Conservation (phyloP, 64 coral and sea anemone species). For the Pocillopora verrucosa region DNA sequence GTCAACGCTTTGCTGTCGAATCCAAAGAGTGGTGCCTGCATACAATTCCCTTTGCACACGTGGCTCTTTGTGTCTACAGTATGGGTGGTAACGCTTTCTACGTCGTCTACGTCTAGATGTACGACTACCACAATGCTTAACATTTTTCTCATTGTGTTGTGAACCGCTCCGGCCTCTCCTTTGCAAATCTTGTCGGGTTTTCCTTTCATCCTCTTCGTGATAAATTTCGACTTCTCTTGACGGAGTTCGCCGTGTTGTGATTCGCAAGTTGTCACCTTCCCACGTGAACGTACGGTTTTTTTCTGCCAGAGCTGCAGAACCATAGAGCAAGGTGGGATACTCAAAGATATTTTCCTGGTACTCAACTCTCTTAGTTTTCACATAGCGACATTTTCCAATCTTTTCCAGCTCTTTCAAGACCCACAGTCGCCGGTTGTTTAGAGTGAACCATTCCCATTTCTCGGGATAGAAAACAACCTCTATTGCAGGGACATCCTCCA, state of each 20-base stretch:
- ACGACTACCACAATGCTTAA: background rate
- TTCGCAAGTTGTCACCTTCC: constrained; percentile 25
- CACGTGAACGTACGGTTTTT: constrained; percentile 31
- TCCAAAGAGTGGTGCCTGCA: background rate
- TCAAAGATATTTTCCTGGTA: constrained; percentile 74
- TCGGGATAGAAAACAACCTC: constrained; percentile 91
- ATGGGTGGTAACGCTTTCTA: constrained; percentile 17
- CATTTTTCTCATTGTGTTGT: background rate
- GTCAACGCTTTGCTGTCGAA: background rate
- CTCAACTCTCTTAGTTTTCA: constrained; percentile 78
- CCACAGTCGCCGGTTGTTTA: constrained; percentile 89
- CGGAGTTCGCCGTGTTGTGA: background rate
- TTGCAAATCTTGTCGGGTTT: background rate
- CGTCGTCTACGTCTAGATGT: background rate
- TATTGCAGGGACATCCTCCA: constrained; percentile 79
- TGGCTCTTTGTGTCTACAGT: background rate
- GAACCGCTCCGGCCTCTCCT: background rate
- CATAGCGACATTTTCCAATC: constrained; percentile 57
- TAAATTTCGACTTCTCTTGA: background rate
- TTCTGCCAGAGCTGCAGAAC: constrained; percentile 70
- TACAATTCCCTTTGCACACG: background rate
- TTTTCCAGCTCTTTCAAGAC: constrained; percentile 93
- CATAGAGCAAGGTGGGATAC: constrained; percentile 76
- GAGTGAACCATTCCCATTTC: constrained; percentile 94
- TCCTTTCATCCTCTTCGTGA: constrained; percentile 1